Evolutionary conservation across 2,113 vertebrate species (phyloP).

Genomic region (Martes martes): DNA sequence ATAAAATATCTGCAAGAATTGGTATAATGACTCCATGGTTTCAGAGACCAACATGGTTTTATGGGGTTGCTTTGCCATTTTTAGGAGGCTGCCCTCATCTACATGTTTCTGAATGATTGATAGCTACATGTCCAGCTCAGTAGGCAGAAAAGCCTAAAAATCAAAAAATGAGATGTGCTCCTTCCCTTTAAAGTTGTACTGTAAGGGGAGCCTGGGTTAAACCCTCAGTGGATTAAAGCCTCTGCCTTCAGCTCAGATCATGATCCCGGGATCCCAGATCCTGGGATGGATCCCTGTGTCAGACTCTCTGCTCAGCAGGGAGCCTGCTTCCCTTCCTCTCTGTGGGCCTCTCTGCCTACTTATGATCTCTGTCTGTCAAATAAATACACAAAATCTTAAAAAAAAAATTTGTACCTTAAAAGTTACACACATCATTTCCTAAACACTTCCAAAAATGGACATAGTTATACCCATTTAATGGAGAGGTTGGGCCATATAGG

Average conservation of each 20-base stretch:
- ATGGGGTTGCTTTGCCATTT: not conserved
- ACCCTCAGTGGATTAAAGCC: too few relatives aligned
- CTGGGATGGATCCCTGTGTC: too few relatives aligned
- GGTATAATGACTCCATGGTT: not conserved
- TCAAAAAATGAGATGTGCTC: not conserved
- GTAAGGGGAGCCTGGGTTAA: too few relatives aligned
- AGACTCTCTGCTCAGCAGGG: too few relatives aligned
- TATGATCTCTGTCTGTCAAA: too few relatives aligned
- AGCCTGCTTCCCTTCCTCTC: too few relatives aligned
- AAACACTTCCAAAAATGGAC: not conserved
- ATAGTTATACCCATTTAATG: not conserved
- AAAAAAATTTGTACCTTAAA: not conserved
- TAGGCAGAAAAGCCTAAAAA: not conserved
- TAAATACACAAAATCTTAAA: too few relatives aligned
- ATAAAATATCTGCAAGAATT: not conserved
- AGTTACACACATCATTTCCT: not conserved
- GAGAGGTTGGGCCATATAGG: not conserved
- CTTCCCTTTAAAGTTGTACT: not conserved
- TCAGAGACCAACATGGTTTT: not conserved
- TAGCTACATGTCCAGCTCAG: not conserved
- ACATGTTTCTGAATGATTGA: not conserved
- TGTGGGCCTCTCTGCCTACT: too few relatives aligned
- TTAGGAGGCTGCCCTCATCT: not conserved
- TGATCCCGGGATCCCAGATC: too few relatives aligned
- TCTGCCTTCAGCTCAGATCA: too few relatives aligned